Conservation (phyloP, 1,140 invertebrate genomes). For the Chironomus striatipennis region DNA sequence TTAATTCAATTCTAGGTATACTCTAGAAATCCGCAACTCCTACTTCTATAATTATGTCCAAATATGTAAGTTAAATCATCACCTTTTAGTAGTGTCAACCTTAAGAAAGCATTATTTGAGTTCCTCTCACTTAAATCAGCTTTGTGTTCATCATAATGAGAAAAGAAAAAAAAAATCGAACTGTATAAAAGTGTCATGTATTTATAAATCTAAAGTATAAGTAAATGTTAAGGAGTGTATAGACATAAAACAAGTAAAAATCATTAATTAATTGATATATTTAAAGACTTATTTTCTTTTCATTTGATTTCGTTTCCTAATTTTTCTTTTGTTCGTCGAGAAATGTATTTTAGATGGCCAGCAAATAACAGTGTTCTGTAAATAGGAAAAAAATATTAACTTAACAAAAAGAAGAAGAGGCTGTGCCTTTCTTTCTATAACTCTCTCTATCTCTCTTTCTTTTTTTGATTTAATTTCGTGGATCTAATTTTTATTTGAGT, state of each 20-base stretch:
- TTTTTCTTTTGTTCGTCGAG: neutral
- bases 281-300: neutral
- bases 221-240: constrained; percentile 9
- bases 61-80: too few relatives aligned
- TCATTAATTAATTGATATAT: neutral
- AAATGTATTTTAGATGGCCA: constrained; percentile 1
- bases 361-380: neutral
- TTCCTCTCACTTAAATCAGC: neutral
- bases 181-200: constrained; percentile 13
- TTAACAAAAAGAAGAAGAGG: constrained; percentile 6
- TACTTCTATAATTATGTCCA: too few relatives aligned
- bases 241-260: neutral
- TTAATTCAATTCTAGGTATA: too few relatives aligned
- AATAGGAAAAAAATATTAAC: neutral
- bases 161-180: constrained; percentile 1
- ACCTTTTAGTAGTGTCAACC: too few relatives aligned
- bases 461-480: neutral
- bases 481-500: neutral
- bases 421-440: constrained; percentile 1
- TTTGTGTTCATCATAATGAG: neutral
- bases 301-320: neutral
- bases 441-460: neutral
- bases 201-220: neutral
- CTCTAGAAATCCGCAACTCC: too few relatives aligned
- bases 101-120: too few relatives aligned